Percentiles rank a stretch among this genome's conserved stretches.
Evolutionary conservation across 2,888 invertebrate species (phyloP).

Genomic region (Sabellastarte sp.): DNA sequence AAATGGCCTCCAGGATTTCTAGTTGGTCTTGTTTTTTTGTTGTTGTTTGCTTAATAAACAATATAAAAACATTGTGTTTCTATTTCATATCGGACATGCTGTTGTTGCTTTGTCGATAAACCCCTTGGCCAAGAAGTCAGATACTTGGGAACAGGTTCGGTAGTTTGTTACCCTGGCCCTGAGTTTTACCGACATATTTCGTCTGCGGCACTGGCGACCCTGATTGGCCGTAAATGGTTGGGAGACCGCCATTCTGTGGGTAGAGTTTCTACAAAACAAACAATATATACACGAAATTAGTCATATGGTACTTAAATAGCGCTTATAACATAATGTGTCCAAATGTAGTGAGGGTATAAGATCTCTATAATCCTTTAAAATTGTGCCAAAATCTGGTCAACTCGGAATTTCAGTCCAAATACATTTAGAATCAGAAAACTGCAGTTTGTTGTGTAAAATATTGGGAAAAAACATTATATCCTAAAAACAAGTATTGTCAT

Average conservation of each 20-base stretch:
- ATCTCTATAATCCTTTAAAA: too few species aligned
- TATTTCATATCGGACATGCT: conserved; percentile 11
- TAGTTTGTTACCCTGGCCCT: not conserved
- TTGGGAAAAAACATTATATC: too few species aligned
- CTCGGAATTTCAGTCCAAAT: too few species aligned
- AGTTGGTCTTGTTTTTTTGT: too few species aligned
- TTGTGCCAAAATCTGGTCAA: too few species aligned
- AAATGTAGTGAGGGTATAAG: too few species aligned
- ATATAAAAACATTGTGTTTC: conserved; percentile 1
- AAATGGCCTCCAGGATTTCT: conserved; percentile 15
- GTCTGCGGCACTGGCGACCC: not conserved
- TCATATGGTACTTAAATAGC: too few species aligned
- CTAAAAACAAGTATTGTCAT: too few species aligned
- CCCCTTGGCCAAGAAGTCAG: conserved; percentile 29
- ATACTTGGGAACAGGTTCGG: conserved; percentile 15
- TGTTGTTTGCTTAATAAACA: too few species aligned
- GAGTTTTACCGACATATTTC: not conserved
- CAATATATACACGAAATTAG: not conserved
- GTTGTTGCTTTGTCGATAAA: conserved; percentile 20
- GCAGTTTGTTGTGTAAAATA: too few species aligned
- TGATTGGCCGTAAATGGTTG: not conserved
- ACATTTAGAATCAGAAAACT: too few species aligned
- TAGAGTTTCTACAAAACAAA: not conserved
- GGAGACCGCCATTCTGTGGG: not conserved
- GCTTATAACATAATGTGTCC: too few species aligned